Evolutionary conservation across 2,888 invertebrate genomes (phyloP), one percentile per base, ranked within the genome.

Genomic region (Eupithecia dodoneata): DNA sequence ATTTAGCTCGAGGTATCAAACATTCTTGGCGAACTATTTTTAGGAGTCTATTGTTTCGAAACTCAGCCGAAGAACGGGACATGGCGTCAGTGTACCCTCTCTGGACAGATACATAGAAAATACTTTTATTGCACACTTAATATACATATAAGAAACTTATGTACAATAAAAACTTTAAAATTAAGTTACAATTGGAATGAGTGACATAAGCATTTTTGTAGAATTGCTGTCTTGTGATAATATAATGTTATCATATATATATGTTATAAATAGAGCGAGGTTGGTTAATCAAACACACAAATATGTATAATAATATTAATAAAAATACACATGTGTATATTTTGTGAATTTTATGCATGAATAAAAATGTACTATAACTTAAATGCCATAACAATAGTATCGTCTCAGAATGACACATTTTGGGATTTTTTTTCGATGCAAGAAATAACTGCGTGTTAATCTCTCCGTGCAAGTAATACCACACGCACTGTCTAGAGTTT

Each of bases 21-120:
- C 69, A 69, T 45, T 69, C 69, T 69, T 69, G n/a, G 47, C 10
- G 70, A 5, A 47, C 45, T 70, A 70, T 70, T 47, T 70, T 49
- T 70, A 70, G 70, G n/a, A 70, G 3, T 47, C 18, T 70, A 70
- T 70, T 70, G 70, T 70, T 70, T 70, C 47, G 70, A 70, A 70
- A 47, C 70, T 44, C 69, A 18, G 70, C 30, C 30, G 12, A 30
- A 30, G 47, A 70, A 47, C 47, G 70, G 70, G 47, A 70, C 41
- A 63, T 30, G 63, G 30, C 42, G 42, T 70, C 47, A 18, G n/a
- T 47, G 18, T 70, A 49, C n/a, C 5, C 0, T 47, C 49, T 47
- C 70, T 47, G 70, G 30, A 30, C 30, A 30, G 30, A 30, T 30
- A 30, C 30, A 30, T 30, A 30, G 30, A 30, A 30, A 30, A 30